Conservation (phyloP, 2,113 vertebrate genomes). For the Sarotherodon lohbergeri region DNA sequence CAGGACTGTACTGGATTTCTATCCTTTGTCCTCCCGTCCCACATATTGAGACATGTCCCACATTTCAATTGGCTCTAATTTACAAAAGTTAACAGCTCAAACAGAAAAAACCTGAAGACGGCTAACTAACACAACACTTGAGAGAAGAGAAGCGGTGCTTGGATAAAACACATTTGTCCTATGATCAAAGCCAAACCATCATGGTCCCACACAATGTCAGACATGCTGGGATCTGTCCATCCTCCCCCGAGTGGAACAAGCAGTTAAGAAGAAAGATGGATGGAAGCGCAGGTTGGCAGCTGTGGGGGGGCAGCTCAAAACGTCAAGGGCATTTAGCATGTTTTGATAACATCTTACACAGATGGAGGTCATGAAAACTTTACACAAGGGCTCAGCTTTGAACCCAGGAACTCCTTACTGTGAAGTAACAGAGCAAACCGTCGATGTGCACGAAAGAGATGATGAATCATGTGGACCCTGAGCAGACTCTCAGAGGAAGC, state of each 20-base stretch:
- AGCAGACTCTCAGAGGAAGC: not conserved
- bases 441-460: not conserved
- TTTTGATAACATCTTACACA: not conserved
- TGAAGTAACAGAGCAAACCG: accelerated
- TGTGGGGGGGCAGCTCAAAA: not conserved
- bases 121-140: not conserved
- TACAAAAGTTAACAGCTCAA: not conserved
- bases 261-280: not conserved
- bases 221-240: not conserved
- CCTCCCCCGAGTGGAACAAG: accelerated
- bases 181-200: not conserved
- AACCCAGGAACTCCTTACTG: not conserved
- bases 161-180: not conserved
- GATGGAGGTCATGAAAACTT: not conserved
- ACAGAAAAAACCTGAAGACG: not conserved
- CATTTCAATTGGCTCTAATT: not conserved
- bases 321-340: not conserved
- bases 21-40: not conserved
- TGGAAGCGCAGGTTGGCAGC: not conserved
- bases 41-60: not conserved
- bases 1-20: not conserved
- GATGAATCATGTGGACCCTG: not conserved
- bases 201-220: accelerated
- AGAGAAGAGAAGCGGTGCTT: not conserved
- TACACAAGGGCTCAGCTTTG: not conserved